Conservation (phyloP, 2,113 vertebrate genomes). For the Tauraco erythrolophus region DNA sequence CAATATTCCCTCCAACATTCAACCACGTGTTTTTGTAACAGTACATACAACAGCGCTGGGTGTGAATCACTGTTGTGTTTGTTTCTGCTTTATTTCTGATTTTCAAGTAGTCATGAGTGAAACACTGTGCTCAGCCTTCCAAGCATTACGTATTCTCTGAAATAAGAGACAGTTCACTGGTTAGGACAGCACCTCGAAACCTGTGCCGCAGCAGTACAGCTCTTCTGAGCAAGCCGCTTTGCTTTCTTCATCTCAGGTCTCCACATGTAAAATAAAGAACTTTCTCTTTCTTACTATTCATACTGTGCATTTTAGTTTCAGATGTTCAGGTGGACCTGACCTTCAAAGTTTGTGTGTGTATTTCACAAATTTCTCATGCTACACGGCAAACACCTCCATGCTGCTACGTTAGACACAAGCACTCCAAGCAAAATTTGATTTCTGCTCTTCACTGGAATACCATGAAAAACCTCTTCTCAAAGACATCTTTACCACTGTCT, state of each 20-base stretch:
- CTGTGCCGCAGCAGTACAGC: too few species aligned
- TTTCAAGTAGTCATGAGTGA: background rate
- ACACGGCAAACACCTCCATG: background rate
- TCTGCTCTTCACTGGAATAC: background rate
- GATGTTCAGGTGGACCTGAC: background rate
- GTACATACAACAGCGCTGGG: background rate
- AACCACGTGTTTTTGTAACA: background rate
- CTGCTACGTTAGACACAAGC: background rate
- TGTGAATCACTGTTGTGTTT: background rate
- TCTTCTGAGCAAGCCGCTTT: background rate
- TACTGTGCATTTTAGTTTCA: background rate
- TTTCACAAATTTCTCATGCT: background rate
- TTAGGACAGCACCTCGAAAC: background rate
- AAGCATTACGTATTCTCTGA: background rate
- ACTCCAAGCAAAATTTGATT: background rate
- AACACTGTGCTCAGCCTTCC: background rate
- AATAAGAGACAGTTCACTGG: background rate
- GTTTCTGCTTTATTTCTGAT: background rate
- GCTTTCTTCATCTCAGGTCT: background rate
- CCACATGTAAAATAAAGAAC: background rate
- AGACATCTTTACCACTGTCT: background rate
- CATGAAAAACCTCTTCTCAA: background rate
- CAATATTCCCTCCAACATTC: background rate
- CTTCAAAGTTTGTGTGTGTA: background rate
- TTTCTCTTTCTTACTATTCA: background rate